phyloP scores from a whole-genome alignment of 2,888 invertebrate genomes.

The Pristionchus exspectatus region DNA sequence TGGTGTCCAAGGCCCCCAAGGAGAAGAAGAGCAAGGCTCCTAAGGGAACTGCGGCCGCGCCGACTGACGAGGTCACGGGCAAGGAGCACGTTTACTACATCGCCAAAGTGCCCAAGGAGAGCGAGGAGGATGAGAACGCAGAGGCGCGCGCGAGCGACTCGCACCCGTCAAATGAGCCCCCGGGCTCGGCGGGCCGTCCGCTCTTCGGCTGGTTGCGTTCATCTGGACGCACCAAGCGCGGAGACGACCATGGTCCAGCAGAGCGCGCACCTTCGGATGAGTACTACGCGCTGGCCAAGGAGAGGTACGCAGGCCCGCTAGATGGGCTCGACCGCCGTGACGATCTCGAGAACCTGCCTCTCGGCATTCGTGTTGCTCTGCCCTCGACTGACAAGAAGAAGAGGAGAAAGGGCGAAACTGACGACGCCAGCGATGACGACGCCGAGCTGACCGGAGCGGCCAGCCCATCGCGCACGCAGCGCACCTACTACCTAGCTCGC shows the following conservation, averaged over 20 bases:
- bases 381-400: conserved; percentile 34
- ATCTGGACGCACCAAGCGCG: conserved; percentile 27
- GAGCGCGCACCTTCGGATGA: conserved; percentile 40
- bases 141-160: neutral
- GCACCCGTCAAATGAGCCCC: conserved; percentile 29
- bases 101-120: conserved; percentile 50
- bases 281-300: conserved; percentile 24
- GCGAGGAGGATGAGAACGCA: conserved; percentile 34
- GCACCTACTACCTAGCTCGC: conserved; percentile 27
- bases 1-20: conserved; percentile 14
- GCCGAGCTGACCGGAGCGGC: conserved; percentile 25
- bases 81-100: conserved; percentile 48
- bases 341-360: conserved; percentile 46
- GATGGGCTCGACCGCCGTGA: conserved; percentile 40
- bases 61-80: conserved; percentile 11
- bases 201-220: conserved; percentile 48
- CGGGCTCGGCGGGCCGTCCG: neutral
- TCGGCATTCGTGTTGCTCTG: conserved; percentile 27
- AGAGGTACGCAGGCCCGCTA: conserved; percentile 46
- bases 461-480: conserved; percentile 24
- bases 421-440: conserved; percentile 10
- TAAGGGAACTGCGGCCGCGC: conserved; percentile 14
- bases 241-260: neutral
- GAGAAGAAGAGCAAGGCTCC: conserved; percentile 45
- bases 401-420: neutral